These are phyloP conservation scores for Hydroisotoma schaefferi DNA, from an alignment of 2,888 invertebrate species.

Conservation along the genomic window DNA sequence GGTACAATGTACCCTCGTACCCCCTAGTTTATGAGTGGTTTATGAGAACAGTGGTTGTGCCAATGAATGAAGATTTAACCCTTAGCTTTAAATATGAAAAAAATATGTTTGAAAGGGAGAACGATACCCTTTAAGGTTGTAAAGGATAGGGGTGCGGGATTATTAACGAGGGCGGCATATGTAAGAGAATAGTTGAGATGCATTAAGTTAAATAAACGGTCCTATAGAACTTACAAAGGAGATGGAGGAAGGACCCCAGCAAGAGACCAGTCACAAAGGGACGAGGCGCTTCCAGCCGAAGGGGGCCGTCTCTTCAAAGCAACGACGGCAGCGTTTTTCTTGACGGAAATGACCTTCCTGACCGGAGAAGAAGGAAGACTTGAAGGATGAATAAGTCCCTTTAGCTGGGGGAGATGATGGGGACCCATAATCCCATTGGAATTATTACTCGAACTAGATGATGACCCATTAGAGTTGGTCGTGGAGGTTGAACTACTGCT, in stretches of 20 bases:
- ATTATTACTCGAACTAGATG: neutral
- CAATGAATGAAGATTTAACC: too few relatives aligned
- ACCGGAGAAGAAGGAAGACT: constrained; percentile 37
- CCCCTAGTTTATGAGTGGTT: too few relatives aligned
- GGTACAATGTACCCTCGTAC: too few relatives aligned
- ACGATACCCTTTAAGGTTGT: too few relatives aligned
- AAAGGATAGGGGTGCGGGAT: too few relatives aligned
- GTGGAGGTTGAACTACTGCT: neutral
- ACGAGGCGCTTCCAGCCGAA: constrained; percentile 1
- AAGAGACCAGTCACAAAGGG: constrained; percentile 46
- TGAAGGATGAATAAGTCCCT: constrained; percentile 2
- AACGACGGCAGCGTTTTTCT: constrained; percentile 18
- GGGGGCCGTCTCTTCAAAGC: neutral
- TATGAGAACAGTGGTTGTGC: too few relatives aligned
- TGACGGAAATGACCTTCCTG: constrained; percentile 29
- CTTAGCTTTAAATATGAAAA: too few relatives aligned
- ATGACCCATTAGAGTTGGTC: neutral
- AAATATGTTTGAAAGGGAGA: too few relatives aligned
- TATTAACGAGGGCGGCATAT: too few relatives aligned
- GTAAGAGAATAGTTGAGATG: too few relatives aligned
- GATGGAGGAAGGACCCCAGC: constrained; percentile 46
- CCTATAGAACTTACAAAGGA: constrained; percentile 27
- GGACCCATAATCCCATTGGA: neutral
- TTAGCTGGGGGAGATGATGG: neutral
- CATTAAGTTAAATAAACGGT: too few relatives aligned